Percentiles rank a stretch among this genome's conserved stretches.
phyloP scores from a whole-genome alignment of 2,888 invertebrate species.

The Calliopum simillimum region DNA sequence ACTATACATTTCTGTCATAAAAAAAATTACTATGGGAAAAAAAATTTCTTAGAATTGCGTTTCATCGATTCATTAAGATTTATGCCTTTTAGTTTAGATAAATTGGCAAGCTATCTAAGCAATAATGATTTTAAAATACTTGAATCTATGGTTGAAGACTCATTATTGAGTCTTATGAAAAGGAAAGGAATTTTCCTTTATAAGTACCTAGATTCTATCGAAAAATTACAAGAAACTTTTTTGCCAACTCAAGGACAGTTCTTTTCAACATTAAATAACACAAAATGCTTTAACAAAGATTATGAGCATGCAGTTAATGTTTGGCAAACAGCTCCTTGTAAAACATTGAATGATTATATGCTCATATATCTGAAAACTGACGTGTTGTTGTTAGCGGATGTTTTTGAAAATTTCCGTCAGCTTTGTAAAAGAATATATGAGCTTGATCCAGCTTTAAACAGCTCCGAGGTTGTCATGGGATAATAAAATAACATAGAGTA shows the following conservation, averaged over 20 bases:
- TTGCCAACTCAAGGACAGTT: neutral
- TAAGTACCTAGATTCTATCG: no score
- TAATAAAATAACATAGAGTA: no score
- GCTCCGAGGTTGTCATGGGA: no score
- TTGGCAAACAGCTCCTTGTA: no score
- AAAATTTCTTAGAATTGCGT: neutral
- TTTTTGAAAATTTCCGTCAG: no score
- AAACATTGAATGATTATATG: no score
- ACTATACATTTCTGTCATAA: no score
- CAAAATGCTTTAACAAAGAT: neutral
- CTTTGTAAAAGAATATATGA: no score
- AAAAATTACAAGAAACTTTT: neutral
- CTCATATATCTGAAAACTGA: no score
- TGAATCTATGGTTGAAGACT: neutral
- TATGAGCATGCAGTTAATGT: neutral
- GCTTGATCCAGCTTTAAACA: no score
- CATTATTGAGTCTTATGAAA: neutral
- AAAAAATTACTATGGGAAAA: no score
- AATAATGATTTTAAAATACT: neutral
- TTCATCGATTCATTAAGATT: slow-evolving; percentile 30
- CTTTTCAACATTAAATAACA: neutral
- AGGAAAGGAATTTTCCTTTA: neutral
- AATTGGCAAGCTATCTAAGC: slow-evolving; percentile 16
- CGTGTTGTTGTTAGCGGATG: no score
- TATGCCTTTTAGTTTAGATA: slow-evolving; percentile 33